Base-by-base conservation (phyloP, 1,140 invertebrate genomes). In the Heliconius congener region DNA sequence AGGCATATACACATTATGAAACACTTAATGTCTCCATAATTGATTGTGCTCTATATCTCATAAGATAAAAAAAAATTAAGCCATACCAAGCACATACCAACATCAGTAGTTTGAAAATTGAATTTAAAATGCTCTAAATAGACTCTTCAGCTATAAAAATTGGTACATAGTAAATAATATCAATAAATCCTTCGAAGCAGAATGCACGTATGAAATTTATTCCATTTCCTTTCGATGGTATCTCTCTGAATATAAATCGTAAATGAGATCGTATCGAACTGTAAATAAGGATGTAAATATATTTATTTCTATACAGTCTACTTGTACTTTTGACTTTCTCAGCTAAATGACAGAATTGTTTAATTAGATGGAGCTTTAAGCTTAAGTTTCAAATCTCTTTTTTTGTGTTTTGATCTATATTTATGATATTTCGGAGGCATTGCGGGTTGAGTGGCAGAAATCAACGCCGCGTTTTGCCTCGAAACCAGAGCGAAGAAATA, bases 181-280 rank as follows among this genome's bases (percentile, higher is more conserved):
- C 52, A 50, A 78, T 78, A 78, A 78, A 78, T 78, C 71, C 71
- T 78, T 57, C 77, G 70, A n/a, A 71, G 75, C 71, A 76, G 55
- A 78, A 81, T 57, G 77, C 75, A 77, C 73, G 75, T 77, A 79
- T 79, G 66, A 79, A 81, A 81, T 83, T 83, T 83, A 83, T 83
- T 83, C 77, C 77, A 83, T 83, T 83, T 83, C 82, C 82, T 76
- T 55, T 81, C 74, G 79, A 83, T 81, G 57, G 77, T 73, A 83
- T 79, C 75, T 79, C 77, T 77, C 80, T 81, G 82, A 80, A 80
- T 78, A 80, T 83, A 82, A 82, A 78, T 83, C 79, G 78, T 55
- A 80, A 83, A 83, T 83, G 73, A 78, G 70, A 80, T 55, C 57
- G 42, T 75, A 78, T 75, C 79, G 46, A 46, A 80, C 71, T 60